Evolutionary conservation across 2,797 vertebrate genomes (phyloP), one percentile per base, ranked within the genome.

Genomic region (Lycodopsis pacificus): DNA sequence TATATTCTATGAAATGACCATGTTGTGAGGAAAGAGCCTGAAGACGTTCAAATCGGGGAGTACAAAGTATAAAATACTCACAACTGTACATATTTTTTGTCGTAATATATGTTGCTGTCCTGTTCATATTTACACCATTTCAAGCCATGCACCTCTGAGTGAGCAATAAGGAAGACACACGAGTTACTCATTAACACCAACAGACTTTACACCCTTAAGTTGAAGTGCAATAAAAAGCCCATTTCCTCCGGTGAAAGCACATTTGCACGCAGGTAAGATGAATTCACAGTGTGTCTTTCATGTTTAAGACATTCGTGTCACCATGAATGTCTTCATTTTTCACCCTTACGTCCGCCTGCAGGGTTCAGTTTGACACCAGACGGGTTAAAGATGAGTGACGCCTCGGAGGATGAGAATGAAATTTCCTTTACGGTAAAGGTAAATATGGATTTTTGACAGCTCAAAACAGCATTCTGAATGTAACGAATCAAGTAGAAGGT

Each of bases 381-480:
- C 4, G 15, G 1, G 53, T 61, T 1, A 68, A 83, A 32, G 70
- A 95, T 95, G 95, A 93, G 76, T 4, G 91, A 95, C 76, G 36
- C 22, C 8, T 82, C 68, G 4, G 95, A 94, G 2, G 92, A 93
- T 0, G 90, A 95, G 22, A 79, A 46, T n/a, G 95, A 95, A 87
- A 94, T 96, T 80, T 88, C 86, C 25, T 96, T 96, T 53, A 6
- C 67, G 11, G 90, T 95, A 1, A 95, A 94, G 93, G 95, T 95
- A 84, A 87, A 56, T 30, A 36, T 19, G 14, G 7, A 30, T 42
- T n/a, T 25, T 22, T 36, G 1, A 22, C 0, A 7, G n/a, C 53
- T 56, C 4, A 53, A 27, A 5, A 11, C 17, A 30, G 34, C 13
- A 5, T 46, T 58, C 44, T n/a, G n/a, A 63, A 46, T 46, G 6